These are phyloP conservation scores for Hippoglossus hippoglossus DNA, from an alignment of 2,797 vertebrate species.

Conservation along the genomic window DNA sequence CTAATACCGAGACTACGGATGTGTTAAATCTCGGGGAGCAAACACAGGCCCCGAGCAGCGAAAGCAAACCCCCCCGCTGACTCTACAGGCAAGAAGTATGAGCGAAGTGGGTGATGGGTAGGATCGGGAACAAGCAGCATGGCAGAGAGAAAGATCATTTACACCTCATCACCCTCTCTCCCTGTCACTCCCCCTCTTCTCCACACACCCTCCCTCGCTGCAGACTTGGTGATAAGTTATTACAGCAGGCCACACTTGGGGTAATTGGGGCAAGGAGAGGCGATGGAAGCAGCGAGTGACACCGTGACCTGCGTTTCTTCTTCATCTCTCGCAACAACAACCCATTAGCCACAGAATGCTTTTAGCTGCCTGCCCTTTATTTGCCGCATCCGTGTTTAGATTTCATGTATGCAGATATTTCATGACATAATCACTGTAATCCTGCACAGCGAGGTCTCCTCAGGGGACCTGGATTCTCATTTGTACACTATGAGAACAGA, in stretches of 20 bases:
- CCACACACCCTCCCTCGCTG: slow-evolving; percentile 34
- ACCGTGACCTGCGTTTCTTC: slow-evolving; percentile 54
- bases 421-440: slow-evolving; percentile 33
- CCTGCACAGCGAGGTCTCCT: slow-evolving; percentile 19
- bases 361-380: slow-evolving; percentile 28
- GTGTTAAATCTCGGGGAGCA: slow-evolving; percentile 32
- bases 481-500: slow-evolving; percentile 11
- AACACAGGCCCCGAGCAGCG: slow-evolving; percentile 31
- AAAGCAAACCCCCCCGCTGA: slow-evolving; percentile 1
- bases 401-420: slow-evolving; percentile 56
- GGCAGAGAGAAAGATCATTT: slow-evolving; percentile 55
- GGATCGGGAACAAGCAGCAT: slow-evolving; percentile 29
- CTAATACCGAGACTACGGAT: slow-evolving; percentile 10
- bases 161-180: slow-evolving; percentile 62
- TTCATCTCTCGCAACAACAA: slow-evolving; percentile 29
- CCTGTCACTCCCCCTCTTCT: slow-evolving; percentile 12
- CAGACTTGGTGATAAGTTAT: slow-evolving; percentile 66
- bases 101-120: slow-evolving; percentile 33
- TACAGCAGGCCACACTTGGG: slow-evolving; percentile 55
- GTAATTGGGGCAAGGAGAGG: slow-evolving; percentile 63
- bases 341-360: slow-evolving; percentile 41
- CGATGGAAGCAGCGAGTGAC: slow-evolving; percentile 38
- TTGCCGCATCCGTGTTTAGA: slow-evolving; percentile 15
- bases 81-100: slow-evolving; percentile 23
- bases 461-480: slow-evolving; percentile 23